Evolutionary conservation across 2,797 vertebrate genomes (phyloP).

Genomic region (Poecilia wingei): DNA sequence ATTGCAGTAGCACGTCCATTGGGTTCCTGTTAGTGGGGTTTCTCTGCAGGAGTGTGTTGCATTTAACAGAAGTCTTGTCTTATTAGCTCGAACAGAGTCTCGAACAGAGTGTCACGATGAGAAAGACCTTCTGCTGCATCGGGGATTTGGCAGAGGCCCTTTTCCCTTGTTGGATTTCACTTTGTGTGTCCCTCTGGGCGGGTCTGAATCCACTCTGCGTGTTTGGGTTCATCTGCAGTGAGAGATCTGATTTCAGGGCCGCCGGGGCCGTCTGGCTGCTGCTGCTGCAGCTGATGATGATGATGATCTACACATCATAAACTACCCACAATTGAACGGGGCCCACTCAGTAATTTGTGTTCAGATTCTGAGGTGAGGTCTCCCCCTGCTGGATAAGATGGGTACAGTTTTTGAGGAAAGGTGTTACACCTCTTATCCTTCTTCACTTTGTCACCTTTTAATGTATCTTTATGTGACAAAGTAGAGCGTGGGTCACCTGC

Average conservation of each 20-base stretch:
- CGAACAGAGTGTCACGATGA: slow-evolving; percentile 36
- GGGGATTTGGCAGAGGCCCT: slow-evolving; percentile 57
- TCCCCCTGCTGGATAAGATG: slow-evolving; percentile 61
- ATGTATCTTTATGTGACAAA: neutral
- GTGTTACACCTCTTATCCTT: neutral
- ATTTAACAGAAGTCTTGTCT: slow-evolving; percentile 60
- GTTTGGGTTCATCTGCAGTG: slow-evolving; percentile 85
- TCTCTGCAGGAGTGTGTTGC: slow-evolving; percentile 42
- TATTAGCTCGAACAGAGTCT: slow-evolving; percentile 56
- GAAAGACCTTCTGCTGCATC: slow-evolving; percentile 60
- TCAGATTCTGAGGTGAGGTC: slow-evolving; percentile 19
- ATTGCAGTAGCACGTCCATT: slow-evolving; percentile 39
- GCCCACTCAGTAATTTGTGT: neutral
- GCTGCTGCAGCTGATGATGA: slow-evolving; percentile 50
- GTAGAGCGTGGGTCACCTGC: neutral
- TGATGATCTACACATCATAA: slow-evolving; percentile 56
- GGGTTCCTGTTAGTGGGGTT: slow-evolving; percentile 55
- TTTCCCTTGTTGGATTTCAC: slow-evolving; percentile 71
- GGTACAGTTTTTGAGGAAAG: neutral
- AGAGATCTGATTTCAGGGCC: slow-evolving; percentile 80
- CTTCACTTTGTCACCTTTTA: neutral
- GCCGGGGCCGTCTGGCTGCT: slow-evolving; percentile 71
- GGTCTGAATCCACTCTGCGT: slow-evolving; percentile 71
- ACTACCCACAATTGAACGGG: slow-evolving; percentile 44
- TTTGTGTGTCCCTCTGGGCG: slow-evolving; percentile 66